A percentile compares a stretch with the other conserved stretches of the same genome.
Evolutionary conservation across 2,888 invertebrate species (phyloP).

Genomic region (Eulithis testata): DNA sequence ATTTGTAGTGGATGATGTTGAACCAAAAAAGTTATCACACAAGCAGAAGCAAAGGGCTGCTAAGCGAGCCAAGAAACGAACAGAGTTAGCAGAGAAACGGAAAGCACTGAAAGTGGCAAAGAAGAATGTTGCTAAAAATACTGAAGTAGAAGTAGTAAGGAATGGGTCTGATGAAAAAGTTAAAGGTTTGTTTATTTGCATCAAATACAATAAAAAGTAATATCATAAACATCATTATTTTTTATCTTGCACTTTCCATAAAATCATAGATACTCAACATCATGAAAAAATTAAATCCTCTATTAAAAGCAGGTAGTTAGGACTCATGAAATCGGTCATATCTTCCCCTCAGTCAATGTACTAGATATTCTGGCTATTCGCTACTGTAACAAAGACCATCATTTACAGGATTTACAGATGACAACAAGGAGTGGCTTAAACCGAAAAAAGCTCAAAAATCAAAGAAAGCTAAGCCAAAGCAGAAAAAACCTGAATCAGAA

Average conservation of each 20-base stretch:
- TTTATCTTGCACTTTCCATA: no score
- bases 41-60: slow-evolving; percentile 88
- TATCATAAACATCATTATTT: no score
- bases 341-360: no score
- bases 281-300: no score
- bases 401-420: slow-evolving; percentile 86
- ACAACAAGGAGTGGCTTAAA: slow-evolving; percentile 89
- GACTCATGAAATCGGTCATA: no score
- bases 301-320: no score
- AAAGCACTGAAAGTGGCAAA: slow-evolving; percentile 72
- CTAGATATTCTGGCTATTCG: no score
- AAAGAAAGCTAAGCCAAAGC: slow-evolving; percentile 58
- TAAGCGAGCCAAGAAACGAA: slow-evolving; percentile 84
- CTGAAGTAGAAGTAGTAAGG: slow-evolving; percentile 53
- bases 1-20: slow-evolving; percentile 76
- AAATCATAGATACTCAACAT: no score
- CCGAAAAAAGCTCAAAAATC: slow-evolving; percentile 80
- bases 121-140: slow-evolving; percentile 69
- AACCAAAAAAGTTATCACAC: slow-evolving; percentile 86
- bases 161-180: slow-evolving; percentile 58
- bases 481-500: slow-evolving; percentile 49
- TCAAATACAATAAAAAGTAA: no score
- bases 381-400: not conserved
- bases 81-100: slow-evolving; percentile 71
- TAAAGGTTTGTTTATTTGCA: slow-evolving; percentile 53